A percentile compares a stretch with the other conserved stretches of the same genome.
Evolutionary conservation across 2,113 vertebrate genomes (phyloP).

Genomic region (Pseudorasbora parva): DNA sequence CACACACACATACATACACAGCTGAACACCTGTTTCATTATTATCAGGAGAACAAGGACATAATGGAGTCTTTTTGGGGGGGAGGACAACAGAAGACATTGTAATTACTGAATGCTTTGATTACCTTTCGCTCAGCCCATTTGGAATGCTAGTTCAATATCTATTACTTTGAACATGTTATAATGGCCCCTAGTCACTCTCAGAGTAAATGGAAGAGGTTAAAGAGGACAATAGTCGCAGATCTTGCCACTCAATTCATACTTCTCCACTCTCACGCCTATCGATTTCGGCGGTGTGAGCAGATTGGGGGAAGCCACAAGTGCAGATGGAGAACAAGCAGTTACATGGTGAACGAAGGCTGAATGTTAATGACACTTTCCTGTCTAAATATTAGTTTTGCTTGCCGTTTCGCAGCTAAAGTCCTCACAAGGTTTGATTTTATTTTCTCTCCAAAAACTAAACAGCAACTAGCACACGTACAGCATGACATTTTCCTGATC

Average conservation of each 20-base stretch:
- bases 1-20: slow-evolving; percentile 21
- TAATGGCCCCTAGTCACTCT: slow-evolving; percentile 66
- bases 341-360: slow-evolving; percentile 7
- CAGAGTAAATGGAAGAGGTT: slow-evolving; percentile 46
- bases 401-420: slow-evolving; percentile 11
- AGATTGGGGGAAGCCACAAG: slow-evolving; percentile 26
- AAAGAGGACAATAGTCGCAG: slow-evolving; percentile 55
- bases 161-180: slow-evolving; percentile 71
- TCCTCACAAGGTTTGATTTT: neutral
- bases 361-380: slow-evolving; percentile 9
- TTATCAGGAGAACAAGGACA: slow-evolving; percentile 67
- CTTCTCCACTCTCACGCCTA: slow-evolving; percentile 35
- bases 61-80: slow-evolving; percentile 65
- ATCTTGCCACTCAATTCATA: slow-evolving; percentile 38
- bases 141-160: slow-evolving; percentile 70
- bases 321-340: slow-evolving; percentile 1
- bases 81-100: slow-evolving; percentile 64
- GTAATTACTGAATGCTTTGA: slow-evolving; percentile 76
- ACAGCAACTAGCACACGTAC: neutral
- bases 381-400: neutral
- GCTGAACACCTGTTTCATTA: slow-evolving; percentile 67
- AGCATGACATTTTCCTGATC: neutral
- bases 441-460: neutral
- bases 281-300: slow-evolving; percentile 33
- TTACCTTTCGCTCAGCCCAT: slow-evolving; percentile 70